Conservation (phyloP, 2,113 vertebrate genomes). For the Orycteropus afer region DNA sequence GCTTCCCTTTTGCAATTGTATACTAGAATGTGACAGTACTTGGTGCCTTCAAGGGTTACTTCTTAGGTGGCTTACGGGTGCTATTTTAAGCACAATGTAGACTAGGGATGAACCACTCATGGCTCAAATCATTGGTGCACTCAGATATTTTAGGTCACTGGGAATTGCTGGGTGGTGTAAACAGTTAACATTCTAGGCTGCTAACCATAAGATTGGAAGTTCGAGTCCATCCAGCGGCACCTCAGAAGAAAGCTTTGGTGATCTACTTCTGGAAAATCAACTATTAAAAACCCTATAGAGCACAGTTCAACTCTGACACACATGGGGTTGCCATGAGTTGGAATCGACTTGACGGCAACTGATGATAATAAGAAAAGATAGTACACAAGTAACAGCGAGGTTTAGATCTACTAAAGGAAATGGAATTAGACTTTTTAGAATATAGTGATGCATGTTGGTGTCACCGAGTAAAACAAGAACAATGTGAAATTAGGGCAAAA, state of each 20-base stretch:
- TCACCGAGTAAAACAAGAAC: slow-evolving; percentile 36
- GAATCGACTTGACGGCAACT: not conserved
- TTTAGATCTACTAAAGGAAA: slow-evolving; percentile 35
- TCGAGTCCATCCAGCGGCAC: not conserved
- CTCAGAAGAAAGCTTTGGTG: not conserved
- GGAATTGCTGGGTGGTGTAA: not conserved
- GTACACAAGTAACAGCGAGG: not conserved
- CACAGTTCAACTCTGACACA: not conserved
- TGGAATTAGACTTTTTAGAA: slow-evolving; percentile 39
- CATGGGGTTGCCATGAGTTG: not conserved
- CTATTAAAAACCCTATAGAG: not conserved
- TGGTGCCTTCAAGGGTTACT: slow-evolving; percentile 40
- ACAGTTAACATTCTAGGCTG: not conserved
- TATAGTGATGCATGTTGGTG: not conserved
- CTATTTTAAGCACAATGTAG: slow-evolving; percentile 52
- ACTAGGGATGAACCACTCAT: slow-evolving; percentile 16
- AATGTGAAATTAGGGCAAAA: slow-evolving; percentile 44
- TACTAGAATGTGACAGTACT: slow-evolving; percentile 30
- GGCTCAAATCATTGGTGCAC: not conserved
- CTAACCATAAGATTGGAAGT: not conserved
- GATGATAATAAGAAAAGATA: not conserved
- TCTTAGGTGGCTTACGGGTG: slow-evolving; percentile 54
- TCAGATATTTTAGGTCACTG: slow-evolving; percentile 23
- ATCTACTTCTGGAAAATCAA: not conserved
- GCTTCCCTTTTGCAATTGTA: slow-evolving; percentile 23